These are phyloP conservation scores for Psittacara wagleri DNA, from an alignment of 2,113 vertebrate species.

Conservation along the genomic window DNA sequence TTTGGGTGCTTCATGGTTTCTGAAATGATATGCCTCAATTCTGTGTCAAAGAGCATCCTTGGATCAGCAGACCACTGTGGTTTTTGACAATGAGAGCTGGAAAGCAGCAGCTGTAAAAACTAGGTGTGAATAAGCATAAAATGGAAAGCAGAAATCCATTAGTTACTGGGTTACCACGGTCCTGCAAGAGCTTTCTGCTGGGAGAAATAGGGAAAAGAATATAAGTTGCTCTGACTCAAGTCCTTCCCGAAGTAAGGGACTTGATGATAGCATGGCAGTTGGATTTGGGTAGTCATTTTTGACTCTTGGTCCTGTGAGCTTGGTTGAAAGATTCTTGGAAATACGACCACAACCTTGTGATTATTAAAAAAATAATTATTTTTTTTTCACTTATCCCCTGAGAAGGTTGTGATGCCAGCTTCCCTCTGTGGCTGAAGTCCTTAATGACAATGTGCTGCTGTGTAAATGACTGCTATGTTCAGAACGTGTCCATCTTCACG, in stretches of 20 bases:
- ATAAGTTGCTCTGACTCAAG: background rate
- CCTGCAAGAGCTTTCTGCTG: background rate
- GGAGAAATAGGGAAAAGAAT: background rate
- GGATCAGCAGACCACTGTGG: background rate
- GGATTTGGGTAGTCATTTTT: background rate
- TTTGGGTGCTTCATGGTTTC: background rate
- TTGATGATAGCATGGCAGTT: background rate
- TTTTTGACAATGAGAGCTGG: background rate
- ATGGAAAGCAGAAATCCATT: background rate
- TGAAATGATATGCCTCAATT: fast-evolving
- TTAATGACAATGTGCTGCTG: conserved; percentile 93
- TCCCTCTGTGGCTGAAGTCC: conserved; percentile 89
- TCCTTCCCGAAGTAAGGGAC: background rate
- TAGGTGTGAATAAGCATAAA: background rate
- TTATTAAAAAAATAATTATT: background rate
- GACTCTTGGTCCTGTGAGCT: background rate
- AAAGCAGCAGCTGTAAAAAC: background rate
- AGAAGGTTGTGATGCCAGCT: conserved; percentile 69
- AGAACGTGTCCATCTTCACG: conserved; percentile 88
- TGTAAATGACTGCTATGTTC: conserved; percentile 84
- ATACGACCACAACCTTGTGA: background rate
- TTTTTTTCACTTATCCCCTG: background rate
- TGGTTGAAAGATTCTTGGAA: background rate
- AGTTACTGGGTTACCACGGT: background rate
- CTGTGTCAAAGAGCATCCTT: background rate